Percentiles rank a stretch among this genome's conserved stretches.
Conservation (phyloP, 2,113 vertebrate species). For the Charina bottae region DNA sequence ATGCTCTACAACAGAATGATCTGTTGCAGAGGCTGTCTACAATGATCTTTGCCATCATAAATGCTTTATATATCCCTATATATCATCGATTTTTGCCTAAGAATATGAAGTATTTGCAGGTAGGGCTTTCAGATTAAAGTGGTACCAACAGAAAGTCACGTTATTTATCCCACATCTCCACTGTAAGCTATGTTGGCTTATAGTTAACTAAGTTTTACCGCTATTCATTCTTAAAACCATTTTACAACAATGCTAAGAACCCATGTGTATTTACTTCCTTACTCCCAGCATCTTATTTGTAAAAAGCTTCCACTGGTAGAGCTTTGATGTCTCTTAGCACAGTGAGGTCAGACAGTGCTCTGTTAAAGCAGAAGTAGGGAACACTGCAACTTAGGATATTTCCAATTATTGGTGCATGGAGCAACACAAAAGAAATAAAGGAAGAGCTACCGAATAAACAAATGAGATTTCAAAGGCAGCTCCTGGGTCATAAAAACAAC, state of each 20-base stretch:
- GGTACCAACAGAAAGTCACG: not conserved
- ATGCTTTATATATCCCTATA: accelerated
- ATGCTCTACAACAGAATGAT: not conserved
- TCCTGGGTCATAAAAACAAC: conserved; percentile 4
- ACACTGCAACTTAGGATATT: not conserved
- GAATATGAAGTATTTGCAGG: not conserved
- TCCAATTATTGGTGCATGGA: not conserved
- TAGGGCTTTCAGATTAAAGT: accelerated
- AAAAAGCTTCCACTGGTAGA: conserved; percentile 10
- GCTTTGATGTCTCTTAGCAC: conserved; percentile 11
- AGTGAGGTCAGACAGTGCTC: not conserved
- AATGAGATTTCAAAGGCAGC: conserved; percentile 25
- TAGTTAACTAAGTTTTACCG: not conserved
- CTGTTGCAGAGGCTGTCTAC: accelerated
- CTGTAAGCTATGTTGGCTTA: not conserved
- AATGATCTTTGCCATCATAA: not conserved
- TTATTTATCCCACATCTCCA: not conserved
- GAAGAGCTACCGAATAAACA: conserved; percentile 24
- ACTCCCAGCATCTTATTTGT: not conserved
- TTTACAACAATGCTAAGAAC: not conserved
- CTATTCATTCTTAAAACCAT: not conserved
- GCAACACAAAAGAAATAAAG: not conserved
- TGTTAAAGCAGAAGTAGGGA: conserved; percentile 11
- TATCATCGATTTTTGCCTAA: not conserved
- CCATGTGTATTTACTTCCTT: not conserved